A percentile compares a stretch with the other conserved stretches of the same genome.
Conservation (phyloP, 2,797 vertebrate genomes). For the Poecile montanus region DNA sequence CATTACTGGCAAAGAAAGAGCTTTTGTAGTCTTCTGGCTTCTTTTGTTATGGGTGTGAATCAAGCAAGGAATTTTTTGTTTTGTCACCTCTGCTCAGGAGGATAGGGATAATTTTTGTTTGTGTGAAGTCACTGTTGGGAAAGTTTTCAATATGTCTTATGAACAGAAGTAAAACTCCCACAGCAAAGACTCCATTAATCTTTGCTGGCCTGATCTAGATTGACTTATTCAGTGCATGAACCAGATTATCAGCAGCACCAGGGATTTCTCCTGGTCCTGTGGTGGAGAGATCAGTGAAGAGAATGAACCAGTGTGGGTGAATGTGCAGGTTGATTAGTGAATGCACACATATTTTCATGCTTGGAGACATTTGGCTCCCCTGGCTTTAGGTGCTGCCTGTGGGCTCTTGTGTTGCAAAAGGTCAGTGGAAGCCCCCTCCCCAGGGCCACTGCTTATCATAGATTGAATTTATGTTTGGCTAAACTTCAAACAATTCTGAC, state of each 20-base stretch:
- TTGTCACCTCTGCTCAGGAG: not conserved
- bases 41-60: not conserved
- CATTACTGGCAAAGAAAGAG: not conserved
- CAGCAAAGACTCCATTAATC: slow-evolving; percentile 34
- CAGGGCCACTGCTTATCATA: slow-evolving; percentile 35
- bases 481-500: slow-evolving; percentile 67
- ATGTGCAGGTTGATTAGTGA: not conserved
- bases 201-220: slow-evolving; percentile 40
- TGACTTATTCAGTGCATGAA: slow-evolving; percentile 27
- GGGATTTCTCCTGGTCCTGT: not conserved
- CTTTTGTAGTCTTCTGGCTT: not conserved
- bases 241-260: slow-evolving; percentile 13
- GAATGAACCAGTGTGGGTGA: not conserved
- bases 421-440: slow-evolving; percentile 55
- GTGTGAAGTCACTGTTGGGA: not conserved
- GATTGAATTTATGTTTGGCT: slow-evolving; percentile 68
- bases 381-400: not conserved
- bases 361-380: not conserved
- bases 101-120: not conserved
- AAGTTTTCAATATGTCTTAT: not conserved
- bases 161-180: slow-evolving; percentile 22
- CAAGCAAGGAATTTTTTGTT: not conserved
- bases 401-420: slow-evolving; percentile 54
- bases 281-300: not conserved
- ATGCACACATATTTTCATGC: not conserved